phyloP scores from a whole-genome alignment of 2,113 vertebrate species.

The Heloderma charlesbogerti region DNA sequence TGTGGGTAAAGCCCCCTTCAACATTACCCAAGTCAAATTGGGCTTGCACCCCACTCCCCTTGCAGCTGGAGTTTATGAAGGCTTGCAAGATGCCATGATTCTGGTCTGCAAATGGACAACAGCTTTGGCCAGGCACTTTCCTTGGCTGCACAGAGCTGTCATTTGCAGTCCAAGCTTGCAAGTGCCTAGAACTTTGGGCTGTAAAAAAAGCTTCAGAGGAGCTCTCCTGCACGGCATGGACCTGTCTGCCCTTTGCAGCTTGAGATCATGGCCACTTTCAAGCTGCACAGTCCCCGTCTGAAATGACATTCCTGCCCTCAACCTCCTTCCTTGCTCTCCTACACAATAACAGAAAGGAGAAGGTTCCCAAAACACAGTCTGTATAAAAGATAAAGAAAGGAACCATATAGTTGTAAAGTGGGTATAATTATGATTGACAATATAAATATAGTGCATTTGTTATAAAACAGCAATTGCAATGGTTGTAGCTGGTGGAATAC shows the following conservation, averaged over 20 bases:
- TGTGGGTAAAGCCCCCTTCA: background rate
- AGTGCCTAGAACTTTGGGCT: background rate
- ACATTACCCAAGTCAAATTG: background rate
- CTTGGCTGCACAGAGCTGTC: background rate
- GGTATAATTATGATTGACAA: too few species aligned
- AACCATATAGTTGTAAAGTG: too few species aligned
- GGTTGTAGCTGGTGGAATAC: too few species aligned
- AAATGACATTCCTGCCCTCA: background rate
- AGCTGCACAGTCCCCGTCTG: background rate
- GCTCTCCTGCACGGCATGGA: background rate
- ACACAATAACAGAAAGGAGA: too few species aligned
- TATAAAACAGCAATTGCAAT: too few species aligned
- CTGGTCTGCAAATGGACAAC: background rate
- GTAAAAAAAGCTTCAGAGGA: background rate
- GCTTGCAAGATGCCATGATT: background rate
- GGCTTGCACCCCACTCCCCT: background rate
- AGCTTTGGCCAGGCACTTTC: too few species aligned
- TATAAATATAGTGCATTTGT: too few species aligned
- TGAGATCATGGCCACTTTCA: too few species aligned
- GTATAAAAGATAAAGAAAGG: too few species aligned
- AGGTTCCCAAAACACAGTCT: too few species aligned
- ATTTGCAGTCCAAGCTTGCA: background rate
- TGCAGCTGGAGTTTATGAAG: background rate
- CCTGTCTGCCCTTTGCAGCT: too few species aligned
- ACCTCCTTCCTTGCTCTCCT: background rate